A percentile compares a stretch with the other conserved stretches of the same genome.
Conservation (phyloP, 2,113 vertebrate species). For the Prolemur simus region DNA sequence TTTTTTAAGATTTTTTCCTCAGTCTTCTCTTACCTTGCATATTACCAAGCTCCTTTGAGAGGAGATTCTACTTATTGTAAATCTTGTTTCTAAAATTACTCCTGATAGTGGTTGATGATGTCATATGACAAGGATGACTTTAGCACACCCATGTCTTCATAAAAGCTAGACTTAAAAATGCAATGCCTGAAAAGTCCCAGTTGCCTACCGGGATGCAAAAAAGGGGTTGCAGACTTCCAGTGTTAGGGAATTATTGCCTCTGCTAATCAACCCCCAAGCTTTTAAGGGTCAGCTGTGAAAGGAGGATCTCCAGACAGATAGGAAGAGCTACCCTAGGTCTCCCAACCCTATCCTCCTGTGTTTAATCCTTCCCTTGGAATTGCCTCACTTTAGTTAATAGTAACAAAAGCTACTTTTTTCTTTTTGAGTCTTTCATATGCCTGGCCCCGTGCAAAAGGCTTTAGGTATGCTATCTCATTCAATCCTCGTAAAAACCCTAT, state of each 20-base stretch:
- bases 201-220: background rate
- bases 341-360: background rate
- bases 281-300: background rate
- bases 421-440: background rate
- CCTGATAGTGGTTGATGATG: background rate
- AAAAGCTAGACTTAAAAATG: slow-evolving; percentile 10
- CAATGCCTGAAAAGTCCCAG: background rate
- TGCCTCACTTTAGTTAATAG: slow-evolving; percentile 27
- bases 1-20: slow-evolving; percentile 61
- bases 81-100: slow-evolving; percentile 49
- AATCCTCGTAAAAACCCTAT: background rate
- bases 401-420: background rate
- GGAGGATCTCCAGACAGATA: background rate
- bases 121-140: background rate
- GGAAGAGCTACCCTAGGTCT: background rate
- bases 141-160: background rate
- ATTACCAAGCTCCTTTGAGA: background rate
- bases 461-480: background rate
- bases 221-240: background rate
- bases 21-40: slow-evolving; percentile 31
- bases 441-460: background rate
- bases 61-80: slow-evolving; percentile 22
- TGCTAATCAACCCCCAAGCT: background rate
- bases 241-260: background rate
- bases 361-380: background rate